phyloP scores from a whole-genome alignment of 2,797 vertebrate species.

The Sebastes hubbsi region DNA sequence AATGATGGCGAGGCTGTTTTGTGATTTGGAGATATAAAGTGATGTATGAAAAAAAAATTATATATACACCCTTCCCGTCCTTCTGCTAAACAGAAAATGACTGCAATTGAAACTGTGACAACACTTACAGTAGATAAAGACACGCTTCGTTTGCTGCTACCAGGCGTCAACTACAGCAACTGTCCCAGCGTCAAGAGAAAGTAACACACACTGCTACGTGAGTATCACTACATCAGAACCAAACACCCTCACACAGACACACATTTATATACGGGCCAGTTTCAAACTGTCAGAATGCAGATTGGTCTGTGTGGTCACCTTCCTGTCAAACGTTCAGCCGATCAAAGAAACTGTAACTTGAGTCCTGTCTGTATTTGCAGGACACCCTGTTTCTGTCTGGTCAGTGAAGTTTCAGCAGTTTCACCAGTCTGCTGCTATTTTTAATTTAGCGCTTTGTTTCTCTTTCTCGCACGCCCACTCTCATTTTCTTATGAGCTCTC shows the following conservation, averaged over 20 bases:
- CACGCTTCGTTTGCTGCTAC: not conserved
- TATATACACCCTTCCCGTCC: not conserved
- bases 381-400: not conserved
- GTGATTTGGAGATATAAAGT: not conserved
- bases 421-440: constrained; percentile 6
- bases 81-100: not conserved
- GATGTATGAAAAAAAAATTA: not conserved
- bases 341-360: not conserved
- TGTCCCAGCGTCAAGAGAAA: not conserved
- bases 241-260: not conserved
- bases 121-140: not conserved
- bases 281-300: not conserved
- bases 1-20: not conserved
- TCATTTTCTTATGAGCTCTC: not conserved
- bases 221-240: not conserved
- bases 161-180: not conserved
- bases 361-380: not conserved
- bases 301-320: not conserved
- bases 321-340: not conserved
- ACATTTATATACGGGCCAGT: not conserved
- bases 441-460: not conserved
- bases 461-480: not conserved
- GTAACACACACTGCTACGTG: not conserved
- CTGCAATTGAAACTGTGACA: not conserved
- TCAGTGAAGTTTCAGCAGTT: not conserved